Evolutionary conservation across 2,888 invertebrate genomes (phyloP), one percentile per base, ranked within the genome.

Genomic region (Conus canariensis): DNA sequence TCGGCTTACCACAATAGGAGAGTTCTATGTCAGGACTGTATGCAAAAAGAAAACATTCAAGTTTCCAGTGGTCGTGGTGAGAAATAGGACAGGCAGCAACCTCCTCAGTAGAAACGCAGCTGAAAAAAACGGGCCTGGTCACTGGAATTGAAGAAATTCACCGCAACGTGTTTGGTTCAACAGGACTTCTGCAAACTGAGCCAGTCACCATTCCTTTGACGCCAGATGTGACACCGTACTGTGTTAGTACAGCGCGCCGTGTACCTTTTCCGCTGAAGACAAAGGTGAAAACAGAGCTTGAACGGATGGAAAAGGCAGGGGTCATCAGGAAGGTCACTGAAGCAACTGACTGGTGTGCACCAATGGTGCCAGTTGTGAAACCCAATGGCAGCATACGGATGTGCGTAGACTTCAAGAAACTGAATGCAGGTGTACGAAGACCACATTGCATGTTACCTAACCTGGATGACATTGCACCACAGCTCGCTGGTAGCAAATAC

Each of bases 331-430:
- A 85, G 25, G 19, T 85, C 16, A 64, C 14, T 25, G 64, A 85
- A 30, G 30, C 85, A 5, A 85, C 85, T n/a, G 85, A 85, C 64
- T 85, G 64, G 85, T 85, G 85, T 64, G 85, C 85, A 8, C 30
- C 64, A n/a, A 85, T 85, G 85, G 85, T 64, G 19, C 85, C 45
- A 2, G 85, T 67, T 2, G 4, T 85, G 3, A 85, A 85, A 16
- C 10, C 3, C 4, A 85, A 64, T 45, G 85, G 85, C 30, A 85
- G 6, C 7, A 14, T 85, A 8, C 12, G 85, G 0, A 64, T 64
- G 3, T 85, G 64, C 9, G 25, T 30, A 14, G 85, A 85, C 16
- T 85, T 64, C 64, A 85, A 64, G 64, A 85, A 64, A 16, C 56
- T 82, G 56, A 82, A 82, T 82, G 56, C 2, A n/a, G 85, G 59